Evolutionary conservation across 2,797 vertebrate genomes (phyloP), one percentile per base, ranked within the genome.

Genomic region (Helicolenus hilgendorfi): DNA sequence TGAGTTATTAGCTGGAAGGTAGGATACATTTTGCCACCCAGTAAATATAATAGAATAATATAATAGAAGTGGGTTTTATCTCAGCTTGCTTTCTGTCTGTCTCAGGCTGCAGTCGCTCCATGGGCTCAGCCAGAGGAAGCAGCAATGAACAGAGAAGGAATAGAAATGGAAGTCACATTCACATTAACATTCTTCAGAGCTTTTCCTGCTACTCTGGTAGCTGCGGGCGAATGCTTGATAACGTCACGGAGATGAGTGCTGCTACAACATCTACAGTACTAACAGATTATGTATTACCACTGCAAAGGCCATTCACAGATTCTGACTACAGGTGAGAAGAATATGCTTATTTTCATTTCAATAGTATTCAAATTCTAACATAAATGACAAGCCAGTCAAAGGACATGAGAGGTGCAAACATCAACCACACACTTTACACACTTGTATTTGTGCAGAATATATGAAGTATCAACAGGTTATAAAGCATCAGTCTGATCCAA

Each of bases 191-290:
- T 93, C 81, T 45, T 84, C 85, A 7, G 62, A 73, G 83, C 85
- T 71, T 84, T 86, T 79, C 72, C 84, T 65, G 72, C 63, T 62
- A 60, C 82, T 91, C 80, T 65, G 63, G 29, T 81, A 77, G 87
- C 91, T 94, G 89, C 76, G 4, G 83, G 91, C 79, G 1, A 88
- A 90, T 9, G 77, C 85, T 90, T 89, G 75, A 91, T 92, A 89
- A 87, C 62, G 73, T 88, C 88, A 92, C 59, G 80, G 83, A 84
- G 85, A 93, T 72, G 87, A 93, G 85, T 72, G 77, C 80, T 5
- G 81, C 90, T 90, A 83, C 83, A 89, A 77, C 79, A 71, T 87
- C 79, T 78, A 75, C 86, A 24, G 81, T 35, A 22, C 73, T 77
- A 35, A 77, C 24, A 90, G 82, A 86, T 85, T 84, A 84, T 72